Evolutionary conservation across 2,113 vertebrate genomes (phyloP), one percentile per base, ranked within the genome.

Genomic region (Clinocottus analis): DNA sequence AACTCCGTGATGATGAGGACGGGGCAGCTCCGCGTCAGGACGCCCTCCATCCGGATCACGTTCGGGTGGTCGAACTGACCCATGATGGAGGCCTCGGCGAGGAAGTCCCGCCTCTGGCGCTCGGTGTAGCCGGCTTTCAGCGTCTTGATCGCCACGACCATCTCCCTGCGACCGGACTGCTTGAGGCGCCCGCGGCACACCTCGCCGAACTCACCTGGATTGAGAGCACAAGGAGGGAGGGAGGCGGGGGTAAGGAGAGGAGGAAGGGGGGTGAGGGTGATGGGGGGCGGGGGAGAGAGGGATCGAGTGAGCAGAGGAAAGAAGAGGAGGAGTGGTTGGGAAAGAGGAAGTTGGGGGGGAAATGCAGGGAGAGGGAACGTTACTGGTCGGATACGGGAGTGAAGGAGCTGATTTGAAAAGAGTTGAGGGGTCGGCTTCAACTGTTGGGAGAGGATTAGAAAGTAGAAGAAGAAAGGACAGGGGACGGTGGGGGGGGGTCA

Each of bases 21-120:
- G 0, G 98, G 98, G 47, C 98, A 98, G 86, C 97, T 99, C 66
- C 98, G 97, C 66, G 98, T 99, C 90, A 99, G 96, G 88, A 99
- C 98, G 0, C 98, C 98, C 80, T 99, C 98, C 88, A 99, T 93
- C 33, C 97, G 96, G 90, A 99, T 99, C 89, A 99, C 98, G 85
- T 99, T 99, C 87, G 98, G 98, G 72, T 99, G 98, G 93, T 99
- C 98, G 0, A 99, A 99, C 94, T 99, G 98, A 37, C 97, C 98
- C 98, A 99, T 99, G 94, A 99, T 99, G 75, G 97, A 98, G 49
- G 98, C 97, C 84, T 99, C 98, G 0, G 96, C 97, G 4, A 99
- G 95, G 93, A 99, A 99, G 93, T 99, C 98, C 29, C 98, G 94
- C 85, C 98, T 94, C 92, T 99, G 98, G 23, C 96, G 93, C 89